These are phyloP conservation scores for Microctenopoma steveboyesi DNA, from an alignment of 2,797 vertebrate species.

Conservation along the genomic window DNA sequence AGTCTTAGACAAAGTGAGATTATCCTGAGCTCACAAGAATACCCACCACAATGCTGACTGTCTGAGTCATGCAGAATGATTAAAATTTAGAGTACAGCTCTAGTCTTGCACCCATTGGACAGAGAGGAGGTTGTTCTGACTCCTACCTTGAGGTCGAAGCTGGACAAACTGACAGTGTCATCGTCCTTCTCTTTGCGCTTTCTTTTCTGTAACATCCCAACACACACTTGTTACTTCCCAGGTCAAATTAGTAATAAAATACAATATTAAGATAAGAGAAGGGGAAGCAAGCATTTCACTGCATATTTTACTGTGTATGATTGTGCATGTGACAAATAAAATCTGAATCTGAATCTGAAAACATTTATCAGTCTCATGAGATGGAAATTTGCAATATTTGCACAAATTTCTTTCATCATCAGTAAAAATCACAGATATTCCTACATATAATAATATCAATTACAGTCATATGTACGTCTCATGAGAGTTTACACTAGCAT, in stretches of 20 bases:
- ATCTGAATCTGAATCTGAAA: too few relatives aligned
- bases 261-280: not conserved
- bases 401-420: conserved; percentile 4
- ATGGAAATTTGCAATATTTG: not conserved
- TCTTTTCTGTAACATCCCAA: conserved; percentile 85
- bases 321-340: too few relatives aligned
- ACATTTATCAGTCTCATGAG: too few relatives aligned
- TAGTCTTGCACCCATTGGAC: not conserved
- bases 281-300: too few relatives aligned
- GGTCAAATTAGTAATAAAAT: not conserved
- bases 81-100: conserved; percentile 24
- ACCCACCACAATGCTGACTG: conserved; percentile 1
- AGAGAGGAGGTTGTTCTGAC: conserved; percentile 6
- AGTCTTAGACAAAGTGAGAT: conserved; percentile 32
- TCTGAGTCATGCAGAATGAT: conserved; percentile 59
- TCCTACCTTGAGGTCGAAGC: conserved; percentile 93
- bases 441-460: not conserved
- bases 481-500: not conserved
- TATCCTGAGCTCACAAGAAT: conserved; percentile 45
- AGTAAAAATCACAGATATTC: not conserved
- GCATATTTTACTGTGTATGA: too few relatives aligned
- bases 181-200: conserved; percentile 92
- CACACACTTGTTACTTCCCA: conserved; percentile 7
- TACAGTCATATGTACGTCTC: too few relatives aligned
- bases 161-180: conserved; percentile 88